Evolutionary conservation across 2,888 invertebrate genomes (phyloP), one percentile per base, ranked within the genome.

Genomic region (Ophion obscuratus): DNA sequence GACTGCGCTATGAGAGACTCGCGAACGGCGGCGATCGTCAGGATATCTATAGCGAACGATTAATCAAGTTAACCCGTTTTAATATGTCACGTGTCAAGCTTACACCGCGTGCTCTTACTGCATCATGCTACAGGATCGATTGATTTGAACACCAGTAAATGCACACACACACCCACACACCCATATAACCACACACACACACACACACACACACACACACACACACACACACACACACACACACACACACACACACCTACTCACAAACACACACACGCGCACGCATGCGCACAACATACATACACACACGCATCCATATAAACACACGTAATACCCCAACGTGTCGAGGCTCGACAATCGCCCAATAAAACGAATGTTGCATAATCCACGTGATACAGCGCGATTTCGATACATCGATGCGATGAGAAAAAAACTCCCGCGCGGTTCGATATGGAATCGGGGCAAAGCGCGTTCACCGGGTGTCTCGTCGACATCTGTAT

Each of bases 31-130:
- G 53, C 14, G 68, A 40, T 40, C 62, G 44, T 40, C 53, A 14
- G 53, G 47, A 62, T 59, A 64, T 24, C 70, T 73, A 11, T n/a
- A 64, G 36, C 7, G 40, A 20, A 61, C 71, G 76, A 83, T 85
- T 85, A 83, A 76, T 85, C 82, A 82, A 75, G 47, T 71, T 31
- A 66, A 75, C 47, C 79, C 59, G 59, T 80, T 70, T 73, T 40
- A 57, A 53, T 53, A 76, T 76, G 61, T 67, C 73, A 70, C 27
- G 27, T 47, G 27, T 40, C 31, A 70, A 70, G 31, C 31, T 78
- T 68, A 24, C 20, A n/a, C 66, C 53, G 57, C 24, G 36, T 36
- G 57, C 36, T 40, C 7, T 82, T 76, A 82, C 79, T 79, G 61
- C 75, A 68, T 76, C 78, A 61, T 36, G 68, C 24, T 20, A 53